These are phyloP conservation scores for Planiliza haematocheilus DNA, from an alignment of 2,113 vertebrate species.

Conservation along the genomic window DNA sequence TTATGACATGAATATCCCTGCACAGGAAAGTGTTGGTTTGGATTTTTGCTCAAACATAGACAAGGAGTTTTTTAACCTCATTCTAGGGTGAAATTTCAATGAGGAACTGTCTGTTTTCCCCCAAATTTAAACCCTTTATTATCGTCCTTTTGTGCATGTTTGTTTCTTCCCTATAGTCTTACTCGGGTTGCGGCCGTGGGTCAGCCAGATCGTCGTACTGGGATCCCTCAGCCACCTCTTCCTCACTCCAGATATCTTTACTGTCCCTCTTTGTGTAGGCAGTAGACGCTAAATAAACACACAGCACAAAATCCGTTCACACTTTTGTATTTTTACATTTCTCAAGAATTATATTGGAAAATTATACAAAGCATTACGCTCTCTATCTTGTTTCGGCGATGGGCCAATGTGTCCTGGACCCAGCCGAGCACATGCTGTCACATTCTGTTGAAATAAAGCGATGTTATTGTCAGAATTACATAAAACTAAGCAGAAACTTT, in stretches of 20 bases:
- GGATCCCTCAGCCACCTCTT: slow-evolving; percentile 88
- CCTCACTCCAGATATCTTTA: slow-evolving; percentile 90
- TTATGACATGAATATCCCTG: too few species aligned
- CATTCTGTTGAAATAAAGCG: slow-evolving; percentile 59
- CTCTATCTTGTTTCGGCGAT: slow-evolving; percentile 32
- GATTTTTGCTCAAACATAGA: too few species aligned
- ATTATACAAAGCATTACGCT: slow-evolving; percentile 72
- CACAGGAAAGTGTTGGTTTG: too few species aligned
- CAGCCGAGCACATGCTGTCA: slow-evolving; percentile 50
- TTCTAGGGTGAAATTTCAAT: too few species aligned
- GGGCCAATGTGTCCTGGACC: slow-evolving; percentile 85
- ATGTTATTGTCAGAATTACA: background rate
- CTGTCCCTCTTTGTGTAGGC: slow-evolving; percentile 66
- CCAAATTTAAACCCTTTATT: background rate
- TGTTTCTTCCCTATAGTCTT: slow-evolving; percentile 61
- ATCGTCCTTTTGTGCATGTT: background rate
- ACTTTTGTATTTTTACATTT: background rate
- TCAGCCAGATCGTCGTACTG: slow-evolving; percentile 89
- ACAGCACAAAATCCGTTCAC: background rate
- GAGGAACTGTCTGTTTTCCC: background rate
- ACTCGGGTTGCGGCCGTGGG: slow-evolving; percentile 91
- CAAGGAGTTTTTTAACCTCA: too few species aligned
- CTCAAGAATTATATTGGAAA: background rate
- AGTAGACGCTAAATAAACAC: slow-evolving; percentile 43
- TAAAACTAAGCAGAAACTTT: too few species aligned